Evolutionary conservation across 1,140 invertebrate species (phyloP).

Genomic region (Drosophila subpulchrella): DNA sequence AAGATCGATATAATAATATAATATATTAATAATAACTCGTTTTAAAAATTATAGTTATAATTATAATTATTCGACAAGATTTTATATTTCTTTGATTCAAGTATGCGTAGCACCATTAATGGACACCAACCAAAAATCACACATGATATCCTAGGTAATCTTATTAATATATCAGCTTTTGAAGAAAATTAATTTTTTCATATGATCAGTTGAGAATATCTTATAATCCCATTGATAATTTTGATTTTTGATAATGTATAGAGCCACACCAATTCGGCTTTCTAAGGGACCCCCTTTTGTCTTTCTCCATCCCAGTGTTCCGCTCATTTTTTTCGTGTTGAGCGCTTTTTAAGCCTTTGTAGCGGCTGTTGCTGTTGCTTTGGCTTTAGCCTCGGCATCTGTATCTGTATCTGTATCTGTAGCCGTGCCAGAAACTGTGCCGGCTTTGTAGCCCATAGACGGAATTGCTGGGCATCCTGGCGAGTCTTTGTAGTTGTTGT

Average conservation of each 20-base stretch:
- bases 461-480: conserved; percentile 36
- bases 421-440: conserved; percentile 48
- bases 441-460: conserved; percentile 48
- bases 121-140: no score
- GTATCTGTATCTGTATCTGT: conserved; percentile 34
- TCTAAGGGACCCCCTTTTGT: no score
- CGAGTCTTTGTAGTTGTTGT: conserved; percentile 46
- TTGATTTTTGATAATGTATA: not conserved
- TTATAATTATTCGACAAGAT: no score
- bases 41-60: no score
- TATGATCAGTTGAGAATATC: no score
- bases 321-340: conserved; percentile 44
- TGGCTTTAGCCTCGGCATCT: conserved; percentile 40
- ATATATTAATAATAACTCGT: no score
- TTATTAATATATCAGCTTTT: no score
- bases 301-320: not conserved
- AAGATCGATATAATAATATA: no score
- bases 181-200: no score
- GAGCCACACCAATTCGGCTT: conserved; percentile 9
- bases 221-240: not conserved
- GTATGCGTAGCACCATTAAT: no score
- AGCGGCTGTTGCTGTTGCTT: conserved; percentile 58
- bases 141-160: no score
- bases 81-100: no score
- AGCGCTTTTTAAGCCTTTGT: conserved; percentile 76